Conservation (phyloP, 2,797 vertebrate species). For the Peromyscus melanophrys region DNA sequence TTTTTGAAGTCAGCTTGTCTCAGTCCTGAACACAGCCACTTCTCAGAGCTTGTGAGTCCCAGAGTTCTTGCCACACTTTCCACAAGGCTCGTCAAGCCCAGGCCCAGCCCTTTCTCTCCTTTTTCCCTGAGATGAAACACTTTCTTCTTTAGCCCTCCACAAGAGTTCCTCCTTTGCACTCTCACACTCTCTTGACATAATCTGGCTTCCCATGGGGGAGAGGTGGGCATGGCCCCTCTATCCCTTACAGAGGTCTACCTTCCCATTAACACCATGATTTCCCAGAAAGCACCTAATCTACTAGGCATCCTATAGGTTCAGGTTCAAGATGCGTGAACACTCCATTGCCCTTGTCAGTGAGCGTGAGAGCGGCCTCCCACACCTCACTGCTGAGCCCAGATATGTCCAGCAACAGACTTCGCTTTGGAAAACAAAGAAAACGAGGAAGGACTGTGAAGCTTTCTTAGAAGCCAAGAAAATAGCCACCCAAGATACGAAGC, state of each 20-base stretch:
- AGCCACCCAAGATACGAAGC: conserved; percentile 41
- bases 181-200: neutral
- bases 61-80: neutral
- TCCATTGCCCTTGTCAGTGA: neutral
- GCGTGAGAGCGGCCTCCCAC: neutral
- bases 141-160: conserved; percentile 34
- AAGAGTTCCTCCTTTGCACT: neutral
- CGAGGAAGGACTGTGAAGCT: conserved; percentile 44
- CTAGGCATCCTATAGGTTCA: neutral
- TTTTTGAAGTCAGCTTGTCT: conserved; percentile 57
- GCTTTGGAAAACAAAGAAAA: conserved; percentile 3
- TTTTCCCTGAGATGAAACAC: neutral
- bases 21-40: conserved; percentile 40
- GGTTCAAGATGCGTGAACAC: neutral
- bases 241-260: neutral
- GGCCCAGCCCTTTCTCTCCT: neutral
- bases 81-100: neutral
- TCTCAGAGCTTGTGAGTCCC: conserved; percentile 4
- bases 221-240: neutral
- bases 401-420: neutral
- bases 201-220: neutral
- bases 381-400: neutral
- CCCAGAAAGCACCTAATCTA: neutral
- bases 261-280: neutral
- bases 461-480: conserved; percentile 56